Evolutionary conservation across 2,113 vertebrate species (phyloP), one percentile per base, ranked within the genome.

Genomic region (Emberiza fucata): DNA sequence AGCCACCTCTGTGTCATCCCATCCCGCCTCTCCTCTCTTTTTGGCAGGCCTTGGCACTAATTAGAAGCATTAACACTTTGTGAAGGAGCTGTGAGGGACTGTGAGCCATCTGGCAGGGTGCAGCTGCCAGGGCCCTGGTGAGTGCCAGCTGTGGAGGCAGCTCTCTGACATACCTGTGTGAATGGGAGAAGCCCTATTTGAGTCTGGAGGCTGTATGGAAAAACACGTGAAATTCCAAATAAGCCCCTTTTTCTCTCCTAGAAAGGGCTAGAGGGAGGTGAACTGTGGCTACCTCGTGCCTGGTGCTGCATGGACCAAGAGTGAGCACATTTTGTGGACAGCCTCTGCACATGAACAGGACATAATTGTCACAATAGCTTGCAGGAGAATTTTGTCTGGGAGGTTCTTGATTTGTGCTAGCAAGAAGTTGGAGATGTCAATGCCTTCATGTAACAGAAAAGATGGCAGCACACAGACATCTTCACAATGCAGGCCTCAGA

Each of bases 21-120:
- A 29, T 37, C 40, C 57, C 0, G 0, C 12, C 37, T 69, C 47
- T 83, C 18, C 75, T 65, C 80, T 51, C 22, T 10, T 73, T 91
- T 84, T 7, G 14, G 91, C 81, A 79, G 85, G 47, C 76, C 90
- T 92, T 33, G 2, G 29, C 19, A 24, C 96, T 98, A 97, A 97
- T 95, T 97, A 91, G 95, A 78, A 94, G 37, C 1, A 6, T 94
- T 97, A 97, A 93, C 47, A 2, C 85, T 93, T 90, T 93, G 80
- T 4, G 0, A 75, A 92, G 91, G 86, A 97, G 73, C 2, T 13
- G 56, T 0, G 0, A 60, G 28, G 25, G 86, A 92, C 88, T 96
- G 91, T 1, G 10, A 93, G 94, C 35, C 84, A 76, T 96, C 89
- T 91, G 39, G 21, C 13, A 25, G 54, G 50, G 81, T 47, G 59